phyloP scores from a whole-genome alignment of 2,888 invertebrate genomes.

The Macrosiphum euphorbiae region DNA sequence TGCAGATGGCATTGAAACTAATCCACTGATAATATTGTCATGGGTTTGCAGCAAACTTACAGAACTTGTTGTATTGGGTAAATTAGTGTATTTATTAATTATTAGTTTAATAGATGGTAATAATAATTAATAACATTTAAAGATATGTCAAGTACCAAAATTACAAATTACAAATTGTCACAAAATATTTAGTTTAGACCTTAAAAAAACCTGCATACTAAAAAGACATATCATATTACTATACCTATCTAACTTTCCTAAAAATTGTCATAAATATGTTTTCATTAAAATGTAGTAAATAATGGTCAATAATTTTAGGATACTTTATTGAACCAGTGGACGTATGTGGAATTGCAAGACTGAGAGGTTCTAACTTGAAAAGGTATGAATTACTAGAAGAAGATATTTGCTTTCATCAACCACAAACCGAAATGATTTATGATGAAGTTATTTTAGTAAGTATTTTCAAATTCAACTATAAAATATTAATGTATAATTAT shows the following conservation, averaged over 20 bases:
- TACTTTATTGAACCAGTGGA: slow-evolving; percentile 56
- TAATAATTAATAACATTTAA: background rate
- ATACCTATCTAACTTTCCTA: background rate
- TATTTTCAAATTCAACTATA: slow-evolving; percentile 1
- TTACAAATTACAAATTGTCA: background rate
- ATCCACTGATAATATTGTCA: slow-evolving; percentile 78
- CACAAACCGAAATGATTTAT: slow-evolving; percentile 58
- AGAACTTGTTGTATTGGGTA: slow-evolving; percentile 75
- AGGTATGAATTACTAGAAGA: slow-evolving; percentile 56
- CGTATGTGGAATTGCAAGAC: slow-evolving; percentile 61
- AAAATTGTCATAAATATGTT: background rate
- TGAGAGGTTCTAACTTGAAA: slow-evolving; percentile 57
- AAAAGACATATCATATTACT: background rate
- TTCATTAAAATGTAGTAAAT: background rate
- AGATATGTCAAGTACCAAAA: background rate
- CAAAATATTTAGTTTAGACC: background rate
- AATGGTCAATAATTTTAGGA: slow-evolving; percentile 37
- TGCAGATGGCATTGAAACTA: slow-evolving; percentile 63
- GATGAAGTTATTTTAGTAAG: slow-evolving; percentile 66
- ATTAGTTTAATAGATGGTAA: background rate
- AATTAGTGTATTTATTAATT: slow-evolving; percentile 49
- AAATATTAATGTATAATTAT: background rate
- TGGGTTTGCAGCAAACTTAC: slow-evolving; percentile 77
- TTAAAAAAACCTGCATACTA: background rate
- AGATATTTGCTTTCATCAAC: slow-evolving; percentile 59